Conservation (phyloP, 1,140 invertebrate species). For the Belonocnema kinseyi region DNA sequence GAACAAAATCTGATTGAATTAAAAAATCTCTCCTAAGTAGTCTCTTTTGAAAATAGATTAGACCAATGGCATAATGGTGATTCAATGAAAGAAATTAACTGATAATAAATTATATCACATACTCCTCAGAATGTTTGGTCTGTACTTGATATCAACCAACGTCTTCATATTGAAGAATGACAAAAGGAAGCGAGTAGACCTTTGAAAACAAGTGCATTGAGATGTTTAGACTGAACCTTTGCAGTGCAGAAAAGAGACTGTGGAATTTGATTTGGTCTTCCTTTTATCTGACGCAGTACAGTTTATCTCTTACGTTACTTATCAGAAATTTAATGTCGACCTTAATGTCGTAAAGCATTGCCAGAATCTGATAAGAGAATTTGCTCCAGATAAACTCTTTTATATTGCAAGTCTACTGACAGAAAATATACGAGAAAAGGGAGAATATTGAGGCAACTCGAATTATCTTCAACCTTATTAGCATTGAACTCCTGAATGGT, state of each 20-base stretch:
- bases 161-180: slow-evolving; percentile 4
- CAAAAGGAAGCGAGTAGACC: background rate
- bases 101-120: background rate
- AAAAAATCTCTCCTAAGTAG: background rate
- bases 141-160: slow-evolving; percentile 9
- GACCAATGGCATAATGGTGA: background rate
- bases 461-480: slow-evolving; percentile 16
- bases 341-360: slow-evolving; percentile 5
- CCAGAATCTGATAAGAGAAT: slow-evolving; percentile 24
- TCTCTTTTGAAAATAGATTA: background rate
- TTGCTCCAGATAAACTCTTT: background rate
- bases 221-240: slow-evolving; percentile 5
- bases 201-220: slow-evolving; percentile 2
- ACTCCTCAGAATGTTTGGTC: slow-evolving; percentile 12
- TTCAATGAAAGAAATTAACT: slow-evolving; percentile 6
- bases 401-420: background rate
- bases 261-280: background rate
- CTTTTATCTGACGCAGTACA: background rate
- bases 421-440: background rate
- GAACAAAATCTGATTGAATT: background rate
- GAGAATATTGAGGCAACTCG: background rate
- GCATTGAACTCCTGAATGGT: background rate
- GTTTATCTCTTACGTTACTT: slow-evolving; percentile 11
- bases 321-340: slow-evolving; percentile 18
- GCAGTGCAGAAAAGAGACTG: background rate